Evolutionary conservation across 1,140 invertebrate genomes (phyloP), one percentile per base, ranked within the genome.

Genomic region (Caerostris extrusa): DNA sequence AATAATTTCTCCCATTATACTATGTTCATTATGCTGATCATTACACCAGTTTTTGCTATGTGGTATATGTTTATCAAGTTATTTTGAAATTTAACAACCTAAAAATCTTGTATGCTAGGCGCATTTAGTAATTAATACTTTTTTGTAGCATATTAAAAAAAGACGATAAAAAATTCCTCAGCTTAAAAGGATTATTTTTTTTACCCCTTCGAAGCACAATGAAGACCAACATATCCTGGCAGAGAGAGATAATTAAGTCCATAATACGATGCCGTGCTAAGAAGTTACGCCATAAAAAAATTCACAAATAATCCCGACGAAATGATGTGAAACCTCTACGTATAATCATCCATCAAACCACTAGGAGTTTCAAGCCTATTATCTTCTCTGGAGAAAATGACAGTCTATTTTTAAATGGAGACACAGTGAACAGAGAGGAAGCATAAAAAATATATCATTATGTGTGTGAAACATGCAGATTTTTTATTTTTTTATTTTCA

Each of bases 301-400:
- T 58, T 57, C 69, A 53, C 34, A 77, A 77, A 77, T 77, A 77
- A 77, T 77, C 69, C 69, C 69, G 6, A 7, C 82, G 82, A 58
- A 85, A 85, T 85, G 57, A 85, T 85, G 57, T 57, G 82, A 7
- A 85, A 77, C 56, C 6, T 58, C 55, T 17, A 5, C 50, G 19
- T 12, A 56, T 85, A 85, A 85, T 85, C 82, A 85, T 85, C 82
- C 82, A 85, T 85, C 82, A 85, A 85, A 57, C 57, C 7, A 19
- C 82, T 19, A 85, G n/a, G 5, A 85, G 55, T 53, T n/a, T 19
- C 82, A 58, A 82, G 56, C 82, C 82, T 85, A 85, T 85, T 85
- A 85, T 85, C 82, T 85, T 57, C n/a, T n/a, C 55, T 56, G 14
- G 56, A 12, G 57, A 85, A 85, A 85, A 58, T 85, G 82, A 85